Evolutionary conservation across 2,888 invertebrate genomes (phyloP).

Genomic region (Erannis defoliaria): DNA sequence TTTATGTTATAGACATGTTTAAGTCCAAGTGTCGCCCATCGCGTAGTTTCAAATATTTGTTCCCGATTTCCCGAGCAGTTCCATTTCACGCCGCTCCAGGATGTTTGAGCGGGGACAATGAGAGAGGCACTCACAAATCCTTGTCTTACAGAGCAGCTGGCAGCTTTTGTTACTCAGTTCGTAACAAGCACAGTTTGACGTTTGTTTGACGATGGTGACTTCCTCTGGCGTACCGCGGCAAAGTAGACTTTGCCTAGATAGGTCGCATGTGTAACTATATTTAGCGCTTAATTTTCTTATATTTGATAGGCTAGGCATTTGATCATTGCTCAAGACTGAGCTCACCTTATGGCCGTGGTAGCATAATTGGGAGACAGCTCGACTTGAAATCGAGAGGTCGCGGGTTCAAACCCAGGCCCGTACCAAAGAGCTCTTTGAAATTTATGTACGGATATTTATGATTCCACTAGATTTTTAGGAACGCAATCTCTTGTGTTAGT

Average conservation of each 20-base stretch:
- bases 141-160: conserved; percentile 12
- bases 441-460: too few relatives aligned
- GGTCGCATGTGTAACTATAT: background rate
- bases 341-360: too few relatives aligned
- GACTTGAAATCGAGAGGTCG: too few relatives aligned
- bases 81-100: conserved; percentile 12
- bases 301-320: too few relatives aligned
- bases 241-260: background rate
- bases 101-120: conserved; percentile 18
- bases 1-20: background rate
- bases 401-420: too few relatives aligned
- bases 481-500: too few relatives aligned
- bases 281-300: too few relatives aligned
- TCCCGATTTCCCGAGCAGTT: background rate
- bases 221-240: background rate
- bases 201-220: background rate
- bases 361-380: too few relatives aligned
- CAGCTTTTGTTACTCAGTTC: conserved; percentile 26
- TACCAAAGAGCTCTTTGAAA: too few relatives aligned
- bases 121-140: conserved; percentile 14
- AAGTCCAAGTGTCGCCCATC: background rate
- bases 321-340: too few relatives aligned
- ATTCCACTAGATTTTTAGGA: too few relatives aligned
- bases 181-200: conserved; percentile 12
- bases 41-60: conserved; percentile 13